phyloP scores from a whole-genome alignment of 2,888 invertebrate species.

The Drosophila falleni region DNA sequence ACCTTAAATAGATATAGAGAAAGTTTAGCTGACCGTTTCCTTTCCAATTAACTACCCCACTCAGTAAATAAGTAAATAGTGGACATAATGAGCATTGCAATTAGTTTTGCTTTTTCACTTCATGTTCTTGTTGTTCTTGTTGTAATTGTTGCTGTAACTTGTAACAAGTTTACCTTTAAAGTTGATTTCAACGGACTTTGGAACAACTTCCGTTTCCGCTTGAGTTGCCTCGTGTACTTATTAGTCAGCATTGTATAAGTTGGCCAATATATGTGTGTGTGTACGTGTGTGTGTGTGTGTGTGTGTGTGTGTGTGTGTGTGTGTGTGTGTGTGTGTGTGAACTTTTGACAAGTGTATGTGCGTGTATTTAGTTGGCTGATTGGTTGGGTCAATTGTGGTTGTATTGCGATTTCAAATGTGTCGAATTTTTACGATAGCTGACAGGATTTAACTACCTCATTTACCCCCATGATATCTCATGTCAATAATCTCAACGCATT shows the following conservation, averaged over 20 bases:
- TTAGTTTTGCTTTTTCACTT: slow-evolving; percentile 59
- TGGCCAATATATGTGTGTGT: slow-evolving; percentile 19
- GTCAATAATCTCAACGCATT: slow-evolving; percentile 39
- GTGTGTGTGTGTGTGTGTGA: slow-evolving; percentile 22
- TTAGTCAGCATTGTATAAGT: slow-evolving; percentile 56
- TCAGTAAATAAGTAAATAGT: not conserved
- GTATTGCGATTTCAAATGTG: slow-evolving; percentile 22
- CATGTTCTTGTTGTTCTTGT: slow-evolving; percentile 10
- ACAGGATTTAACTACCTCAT: slow-evolving; percentile 47
- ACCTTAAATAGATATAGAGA: not conserved
- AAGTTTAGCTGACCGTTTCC: not conserved
- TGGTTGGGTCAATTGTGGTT: slow-evolving; percentile 20
- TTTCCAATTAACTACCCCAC: not conserved
- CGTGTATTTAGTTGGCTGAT: slow-evolving; percentile 16
- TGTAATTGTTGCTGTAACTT: slow-evolving; percentile 42
- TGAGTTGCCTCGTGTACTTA: slow-evolving; percentile 55
- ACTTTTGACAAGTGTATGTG: slow-evolving; percentile 49
- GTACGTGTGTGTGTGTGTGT: slow-evolving; percentile 5
- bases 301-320: slow-evolving; percentile 15
- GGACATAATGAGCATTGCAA: slow-evolving; percentile 68
- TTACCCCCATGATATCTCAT: slow-evolving; percentile 43
- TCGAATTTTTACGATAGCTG: slow-evolving; percentile 43
- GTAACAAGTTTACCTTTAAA: slow-evolving; percentile 75
- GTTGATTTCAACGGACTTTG: slow-evolving; percentile 78
- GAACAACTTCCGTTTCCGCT: slow-evolving; percentile 78